Evolutionary conservation across 2,797 vertebrate genomes (phyloP), one percentile per base, ranked within the genome.

Genomic region (Cyprinodon diabolis): DNA sequence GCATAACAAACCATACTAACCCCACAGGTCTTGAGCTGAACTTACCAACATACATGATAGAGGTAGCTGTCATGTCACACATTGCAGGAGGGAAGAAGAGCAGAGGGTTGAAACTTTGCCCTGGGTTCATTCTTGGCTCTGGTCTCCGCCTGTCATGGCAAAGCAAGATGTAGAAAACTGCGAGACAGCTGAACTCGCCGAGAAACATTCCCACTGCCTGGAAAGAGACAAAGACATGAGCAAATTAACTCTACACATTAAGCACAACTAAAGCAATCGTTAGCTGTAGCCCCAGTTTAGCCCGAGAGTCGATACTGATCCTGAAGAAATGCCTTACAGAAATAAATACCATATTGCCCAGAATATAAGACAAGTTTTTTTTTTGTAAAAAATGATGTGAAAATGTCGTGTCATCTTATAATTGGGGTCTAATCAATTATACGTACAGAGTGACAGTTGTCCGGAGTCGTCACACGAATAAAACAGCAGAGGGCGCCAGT

Each of bases 181-280:
- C 95, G 1, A 99, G 89, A 78, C 97, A 98, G 87, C 96, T 95
- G 67, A 97, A 92, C 85, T 98, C 97, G 0, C 97, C 97, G 79
- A 98, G 89, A 90, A 99, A 99, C 97, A 99, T 99, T 2, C 95
- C 96, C 84, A 97, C 96, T 0, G 97, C 96, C 97, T 99, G 87
- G 0, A 66, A 9, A 66, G 63, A 14, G 35, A 67, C 0, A 2
- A 45, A 21, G n/a, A 71, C 17, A 56, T 4, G 35, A 23, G 49
- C 35, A 68, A 30, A 30, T 30, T 30, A 30, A 30, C 30, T 30
- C 30, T 30, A 30, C 30, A 30, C 2, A 30, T 30, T 3, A 30
- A 30, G 30, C 30, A 30, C 2, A 30, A 30, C 30, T 30, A 30
- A 30, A 30, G 30, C 0, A 30, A 30, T 30, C 30, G 2, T 2